Evolutionary conservation across 2,113 vertebrate genomes (phyloP).

Genomic region (Lepus europaeus): DNA sequence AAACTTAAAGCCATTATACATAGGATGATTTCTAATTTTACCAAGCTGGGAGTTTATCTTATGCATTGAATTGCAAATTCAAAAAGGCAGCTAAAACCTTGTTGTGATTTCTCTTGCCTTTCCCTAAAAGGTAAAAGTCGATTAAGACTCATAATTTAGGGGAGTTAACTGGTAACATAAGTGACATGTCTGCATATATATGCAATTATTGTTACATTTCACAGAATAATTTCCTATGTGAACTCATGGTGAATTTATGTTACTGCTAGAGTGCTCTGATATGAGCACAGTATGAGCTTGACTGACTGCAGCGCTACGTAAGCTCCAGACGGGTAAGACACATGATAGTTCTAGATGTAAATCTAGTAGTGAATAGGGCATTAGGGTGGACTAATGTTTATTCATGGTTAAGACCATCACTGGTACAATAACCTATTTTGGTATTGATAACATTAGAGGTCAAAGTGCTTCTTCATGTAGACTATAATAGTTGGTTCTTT

Average conservation of each 20-base stretch:
- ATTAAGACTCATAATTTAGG: fast-evolving
- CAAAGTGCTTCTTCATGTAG: fast-evolving
- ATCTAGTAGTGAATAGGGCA: fast-evolving
- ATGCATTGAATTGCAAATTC: not conserved
- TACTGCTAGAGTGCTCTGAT: fast-evolving
- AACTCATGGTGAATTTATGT: not conserved
- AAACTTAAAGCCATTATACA: not conserved
- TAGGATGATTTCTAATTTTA: not conserved
- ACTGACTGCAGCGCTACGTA: fast-evolving
- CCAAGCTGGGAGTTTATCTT: not conserved
- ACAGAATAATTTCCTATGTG: fast-evolving
- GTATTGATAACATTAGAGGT: fast-evolving
- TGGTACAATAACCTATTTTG: fast-evolving
- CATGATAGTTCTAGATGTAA: fast-evolving
- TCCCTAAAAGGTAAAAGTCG: not conserved
- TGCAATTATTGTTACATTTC: fast-evolving
- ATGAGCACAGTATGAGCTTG: not conserved
- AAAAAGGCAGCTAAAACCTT: not conserved
- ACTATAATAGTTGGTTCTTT: fast-evolving
- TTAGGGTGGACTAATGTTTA: fast-evolving
- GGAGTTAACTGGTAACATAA: fast-evolving
- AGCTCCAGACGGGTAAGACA: not conserved
- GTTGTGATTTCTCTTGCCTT: not conserved
- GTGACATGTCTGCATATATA: fast-evolving
- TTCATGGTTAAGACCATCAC: fast-evolving